Evolutionary conservation across 2,888 invertebrate genomes (phyloP).

Genomic region (Tuta absoluta): DNA sequence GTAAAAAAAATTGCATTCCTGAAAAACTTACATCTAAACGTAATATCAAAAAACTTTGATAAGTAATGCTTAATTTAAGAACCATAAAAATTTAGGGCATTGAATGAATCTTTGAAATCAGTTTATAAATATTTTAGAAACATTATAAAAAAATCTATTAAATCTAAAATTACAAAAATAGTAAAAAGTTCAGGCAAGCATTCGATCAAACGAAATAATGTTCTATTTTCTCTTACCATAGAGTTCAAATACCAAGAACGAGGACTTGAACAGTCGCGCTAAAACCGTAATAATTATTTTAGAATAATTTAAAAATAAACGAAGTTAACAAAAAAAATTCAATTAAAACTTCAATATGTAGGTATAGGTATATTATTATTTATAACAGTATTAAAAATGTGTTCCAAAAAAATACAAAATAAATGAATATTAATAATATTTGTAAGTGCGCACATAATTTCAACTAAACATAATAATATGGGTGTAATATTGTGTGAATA

Average conservation of each 20-base stretch:
- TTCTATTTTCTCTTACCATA: constrained; percentile 61
- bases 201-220: background rate
- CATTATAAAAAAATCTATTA: background rate
- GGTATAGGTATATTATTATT: no score
- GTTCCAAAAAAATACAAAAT: no score
- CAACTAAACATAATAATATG: no score
- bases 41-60: background rate
- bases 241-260: constrained; percentile 60
- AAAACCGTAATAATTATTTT: constrained; percentile 36
- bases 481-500: no score
- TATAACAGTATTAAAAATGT: no score
- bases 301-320: background rate
- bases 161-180: background rate
- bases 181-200: background rate
- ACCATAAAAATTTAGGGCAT: background rate
- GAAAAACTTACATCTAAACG: background rate
- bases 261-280: constrained; percentile 64
- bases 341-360: background rate
- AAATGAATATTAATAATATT: no score
- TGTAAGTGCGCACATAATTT: no score
- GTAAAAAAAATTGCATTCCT: background rate
- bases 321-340: background rate
- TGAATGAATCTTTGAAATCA: background rate
- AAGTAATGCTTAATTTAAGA: background rate
- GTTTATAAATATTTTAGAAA: background rate